Conservation (phyloP, 2,797 vertebrate species). For the Pipistrellus pygmaeus region DNA sequence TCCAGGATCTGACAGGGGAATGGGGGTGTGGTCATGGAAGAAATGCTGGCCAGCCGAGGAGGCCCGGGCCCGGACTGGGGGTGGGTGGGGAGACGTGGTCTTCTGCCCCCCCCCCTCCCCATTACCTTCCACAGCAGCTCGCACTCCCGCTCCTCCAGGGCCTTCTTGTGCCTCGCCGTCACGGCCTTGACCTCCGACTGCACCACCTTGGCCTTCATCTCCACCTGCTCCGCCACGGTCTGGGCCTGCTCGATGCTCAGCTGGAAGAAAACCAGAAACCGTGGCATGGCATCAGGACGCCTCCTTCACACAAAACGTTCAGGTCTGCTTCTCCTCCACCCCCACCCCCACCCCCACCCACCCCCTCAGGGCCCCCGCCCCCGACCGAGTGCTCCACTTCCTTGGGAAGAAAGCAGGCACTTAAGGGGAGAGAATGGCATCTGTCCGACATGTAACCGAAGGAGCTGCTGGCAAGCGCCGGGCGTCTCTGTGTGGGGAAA, state of each 20-base stretch:
- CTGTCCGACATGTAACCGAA: conserved; percentile 1
- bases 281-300: background rate
- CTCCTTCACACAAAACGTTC: background rate
- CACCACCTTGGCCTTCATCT: conserved; percentile 98
- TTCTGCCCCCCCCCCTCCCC: accelerated
- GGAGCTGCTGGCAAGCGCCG: background rate
- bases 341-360: background rate
- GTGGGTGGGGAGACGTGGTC: too few relatives aligned
- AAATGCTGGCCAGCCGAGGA: accelerated
- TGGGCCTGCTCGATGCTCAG: conserved; percentile 98
- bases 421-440: background rate
- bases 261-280: conserved; percentile 85
- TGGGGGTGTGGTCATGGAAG: background rate
- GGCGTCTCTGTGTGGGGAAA: background rate
- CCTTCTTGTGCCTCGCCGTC: conserved; percentile 96
- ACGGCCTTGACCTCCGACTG: conserved; percentile 98
- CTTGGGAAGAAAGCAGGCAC: background rate
- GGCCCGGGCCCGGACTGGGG: accelerated
- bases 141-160: conserved; percentile 97
- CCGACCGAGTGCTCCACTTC: background rate
- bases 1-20: background rate
- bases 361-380: background rate
- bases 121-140: conserved; percentile 98
- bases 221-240: conserved; percentile 98
- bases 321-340: background rate